Conservation (phyloP, 2,888 invertebrate genomes). For the Eupithecia inturbata region DNA sequence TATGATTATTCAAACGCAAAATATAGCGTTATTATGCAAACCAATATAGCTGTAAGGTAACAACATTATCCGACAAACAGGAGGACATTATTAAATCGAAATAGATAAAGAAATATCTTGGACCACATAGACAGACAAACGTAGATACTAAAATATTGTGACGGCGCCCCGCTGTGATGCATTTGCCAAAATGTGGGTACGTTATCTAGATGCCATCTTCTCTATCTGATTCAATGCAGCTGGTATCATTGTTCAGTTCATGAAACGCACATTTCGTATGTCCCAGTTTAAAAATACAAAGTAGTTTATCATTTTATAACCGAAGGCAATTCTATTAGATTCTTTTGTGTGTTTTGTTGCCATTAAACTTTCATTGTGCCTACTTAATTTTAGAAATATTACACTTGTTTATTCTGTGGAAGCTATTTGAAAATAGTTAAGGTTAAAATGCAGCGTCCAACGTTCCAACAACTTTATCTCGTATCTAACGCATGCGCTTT, state of each 20-base stretch:
- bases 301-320: constrained; percentile 61
- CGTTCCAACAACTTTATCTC: constrained; percentile 44
- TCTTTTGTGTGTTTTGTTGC: constrained; percentile 49
- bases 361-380: constrained; percentile 49
- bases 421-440: constrained; percentile 18
- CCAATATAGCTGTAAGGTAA: neutral
- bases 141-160: constrained; percentile 82
- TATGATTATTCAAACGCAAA: neutral
- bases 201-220: constrained; percentile 74
- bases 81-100: constrained; percentile 35
- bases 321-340: constrained; percentile 46
- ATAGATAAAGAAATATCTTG: constrained; percentile 51
- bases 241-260: constrained; percentile 66
- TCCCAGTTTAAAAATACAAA: constrained; percentile 48
- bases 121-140: constrained; percentile 70
- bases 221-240: constrained; percentile 61
- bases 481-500: constrained; percentile 44
- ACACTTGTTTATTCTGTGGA: constrained; percentile 24
- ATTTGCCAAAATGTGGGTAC: constrained; percentile 82
- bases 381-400: constrained; percentile 20
- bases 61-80: constrained; percentile 10
- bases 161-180: constrained; percentile 79
- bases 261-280: constrained; percentile 59
- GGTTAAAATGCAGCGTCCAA: neutral
- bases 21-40: neutral